Base-by-base conservation (phyloP, 1,140 invertebrate species). In the Arctopsyche grandis region DNA sequence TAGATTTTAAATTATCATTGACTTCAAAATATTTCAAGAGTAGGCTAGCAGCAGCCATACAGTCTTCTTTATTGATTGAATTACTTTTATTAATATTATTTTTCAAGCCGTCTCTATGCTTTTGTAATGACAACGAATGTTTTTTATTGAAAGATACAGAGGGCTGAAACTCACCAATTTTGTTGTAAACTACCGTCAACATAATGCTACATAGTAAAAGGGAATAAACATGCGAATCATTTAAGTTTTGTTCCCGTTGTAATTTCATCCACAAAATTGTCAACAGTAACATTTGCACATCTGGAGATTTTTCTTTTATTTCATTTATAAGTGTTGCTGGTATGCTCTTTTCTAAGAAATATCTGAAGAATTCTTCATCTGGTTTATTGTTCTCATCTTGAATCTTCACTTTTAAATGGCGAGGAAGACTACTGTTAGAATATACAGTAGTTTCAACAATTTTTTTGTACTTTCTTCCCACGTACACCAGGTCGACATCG, bases 201-300 rank as follows among this genome's bases (percentile, higher is more conserved):
- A 91, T 87, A 80, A 94, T 89, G 48, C 89, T 86, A 80, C 89
- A 89, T 38, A 94, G 85, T 9, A 94, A 81, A 46, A 94, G 58
- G 38, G 91, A 86, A 81, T 92, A 90, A 4, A 94, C 63, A 83
- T 93, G 89, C 75, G 85, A 69, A 29, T 78, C 83, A 29, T 87
- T 80, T 90, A 22, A 89, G 0, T 24, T 14, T 22, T 19, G 22
- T 16, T 58, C 60, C 84, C 79, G 83, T 81, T 87, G 83, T 60
- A 86, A 87, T 84, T 89, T 85, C 93, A 94, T 95, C 87, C 91
- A 95, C 9, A 93, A 86, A 0, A 94, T 85, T 12, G 89, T 86
- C 48, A 91, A 85, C 66, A 93, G 86, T 79, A 91, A 91, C 9
- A 96, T 83, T 83, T 91, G 89, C 85, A 93, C 91, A 77, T 91